Percentiles rank a stretch among this genome's conserved stretches.
These are phyloP conservation scores for Chondrilla cf. caribensis DNA, from an alignment of 37 sponge, comb jelly and placozoan species.

Conservation along the genomic window DNA sequence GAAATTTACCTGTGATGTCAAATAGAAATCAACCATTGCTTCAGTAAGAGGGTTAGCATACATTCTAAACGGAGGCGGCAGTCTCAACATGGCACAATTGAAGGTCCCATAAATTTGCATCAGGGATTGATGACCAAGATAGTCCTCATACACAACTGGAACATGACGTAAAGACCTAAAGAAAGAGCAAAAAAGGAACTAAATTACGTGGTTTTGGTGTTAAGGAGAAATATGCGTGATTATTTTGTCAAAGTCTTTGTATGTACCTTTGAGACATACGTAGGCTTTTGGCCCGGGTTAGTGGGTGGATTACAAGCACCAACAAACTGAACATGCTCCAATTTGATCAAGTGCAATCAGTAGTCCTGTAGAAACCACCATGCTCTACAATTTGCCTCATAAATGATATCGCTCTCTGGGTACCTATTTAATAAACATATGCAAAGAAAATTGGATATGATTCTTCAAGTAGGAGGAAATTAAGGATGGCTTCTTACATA, in stretches of 20 bases:
- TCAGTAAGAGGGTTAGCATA: slow-evolving; percentile 95
- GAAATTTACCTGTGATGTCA: slow-evolving; percentile 73
- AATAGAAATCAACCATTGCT: slow-evolving; percentile 98
- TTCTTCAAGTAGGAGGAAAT: too few relatives aligned
- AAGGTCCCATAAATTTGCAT: slow-evolving; percentile 98
- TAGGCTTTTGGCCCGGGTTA: slow-evolving; percentile 93
- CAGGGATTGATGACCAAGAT: slow-evolving; percentile 88
- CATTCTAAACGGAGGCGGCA: slow-evolving; percentile 80
- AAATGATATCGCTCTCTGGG: slow-evolving; percentile 96
- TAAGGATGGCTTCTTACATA: slow-evolving; percentile 28
- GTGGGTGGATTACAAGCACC: slow-evolving; percentile 99
- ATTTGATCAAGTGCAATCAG: slow-evolving; percentile 87
- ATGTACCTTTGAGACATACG: slow-evolving; percentile 80
- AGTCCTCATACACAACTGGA: slow-evolving; percentile 97
- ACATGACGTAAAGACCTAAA: slow-evolving; percentile 94
- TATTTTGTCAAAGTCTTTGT: too few relatives aligned
- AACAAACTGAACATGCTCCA: slow-evolving; percentile 96
- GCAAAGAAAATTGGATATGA: too few relatives aligned
- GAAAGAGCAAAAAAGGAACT: neutral
- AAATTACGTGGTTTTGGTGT: too few relatives aligned
- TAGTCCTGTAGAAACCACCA: slow-evolving; percentile 89
- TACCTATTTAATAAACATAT: slow-evolving; percentile 60
- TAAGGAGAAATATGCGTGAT: too few relatives aligned
- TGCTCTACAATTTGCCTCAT: slow-evolving; percentile 96
- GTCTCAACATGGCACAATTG: slow-evolving; percentile 93